Base-by-base conservation (phyloP, 1,140 invertebrate genomes). In the Drosophila aff. region DNA sequence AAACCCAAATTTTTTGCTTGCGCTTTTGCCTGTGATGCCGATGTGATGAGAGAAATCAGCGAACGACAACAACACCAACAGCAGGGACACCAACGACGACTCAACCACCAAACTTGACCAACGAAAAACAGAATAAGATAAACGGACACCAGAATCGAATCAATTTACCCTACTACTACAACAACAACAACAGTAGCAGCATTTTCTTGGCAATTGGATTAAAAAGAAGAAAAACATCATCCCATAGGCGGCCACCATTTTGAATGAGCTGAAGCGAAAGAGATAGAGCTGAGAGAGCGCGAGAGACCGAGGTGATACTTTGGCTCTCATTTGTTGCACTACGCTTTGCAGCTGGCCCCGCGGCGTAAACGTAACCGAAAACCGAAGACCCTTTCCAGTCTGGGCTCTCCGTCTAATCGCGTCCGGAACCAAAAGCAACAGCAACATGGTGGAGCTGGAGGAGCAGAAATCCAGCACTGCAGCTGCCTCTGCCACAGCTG, bases 361-460 rank as follows among this genome's bases (percentile, higher is more conserved):
- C 71, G 80, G 80, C 77, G 79, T 75, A 75, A 67, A 71, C 74
- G 69, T 82, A 53, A 61, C 64, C 66, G 58, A 79, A 68, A 76
- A 46, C 58, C 50, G 58, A 61, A 59, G 64, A 57, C 43, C 71
- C 71, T 61, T 73, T 73, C 67, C 69, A 74, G 55, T 33, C 36
- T 73, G n/a, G 38, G 60, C 31, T 60, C 52, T 73, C 31, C 21
- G 43, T 43, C 52, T 71, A 71, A 49, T 59, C 44, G 63, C 43
- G 33, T 47, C 52, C 50, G 26, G 18, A 57, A 49, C 47, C 23
- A 44, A 59, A 41, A 53, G 52, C 61, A 43, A 63, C 47, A 62
- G 59, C 50, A 82, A 50, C 44, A 92, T 92, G 91, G 91, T 92
- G 60, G 91, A 92, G 67, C 91, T 82, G 59, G 90, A 92, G 59